phyloP scores from a whole-genome alignment of 2,113 vertebrate species.

The Aramus guarauna region DNA sequence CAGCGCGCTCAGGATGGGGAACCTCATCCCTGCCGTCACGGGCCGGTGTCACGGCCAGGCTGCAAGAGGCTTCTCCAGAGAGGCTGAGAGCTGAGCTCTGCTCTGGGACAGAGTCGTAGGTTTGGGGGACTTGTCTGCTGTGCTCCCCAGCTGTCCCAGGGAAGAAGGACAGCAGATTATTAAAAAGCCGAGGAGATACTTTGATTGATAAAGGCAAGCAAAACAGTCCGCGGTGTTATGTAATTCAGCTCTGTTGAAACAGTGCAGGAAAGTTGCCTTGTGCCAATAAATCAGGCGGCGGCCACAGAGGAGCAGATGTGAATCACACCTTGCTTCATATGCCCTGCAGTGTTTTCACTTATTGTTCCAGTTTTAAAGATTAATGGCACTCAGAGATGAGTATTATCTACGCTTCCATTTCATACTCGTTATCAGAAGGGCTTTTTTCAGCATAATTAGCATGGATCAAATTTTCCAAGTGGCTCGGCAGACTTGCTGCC shows the following conservation, averaged over 20 bases:
- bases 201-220: background rate
- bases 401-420: conserved; percentile 47
- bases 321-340: conserved; percentile 70
- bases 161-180: background rate
- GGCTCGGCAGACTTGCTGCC: background rate
- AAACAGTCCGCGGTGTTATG: background rate
- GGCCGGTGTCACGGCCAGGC: fast-evolving
- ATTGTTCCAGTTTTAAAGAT: conserved; percentile 63
- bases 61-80: background rate
- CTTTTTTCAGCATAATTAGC: conserved; percentile 45
- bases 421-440: conserved; percentile 49
- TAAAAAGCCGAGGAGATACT: background rate
- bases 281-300: conserved; percentile 52
- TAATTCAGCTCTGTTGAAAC: conserved; percentile 55
- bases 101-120: fast-evolving
- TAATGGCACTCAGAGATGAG: conserved; percentile 50
- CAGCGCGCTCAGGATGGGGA: background rate
- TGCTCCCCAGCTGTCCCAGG: background rate
- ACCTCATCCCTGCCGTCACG: fast-evolving
- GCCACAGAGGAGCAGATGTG: conserved; percentile 52
- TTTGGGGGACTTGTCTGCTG: background rate
- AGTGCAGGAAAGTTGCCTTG: conserved; percentile 14
- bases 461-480: conserved; percentile 43
- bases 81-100: background rate
- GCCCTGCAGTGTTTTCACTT: conserved; percentile 57